Base-by-base conservation (phyloP, 1,140 invertebrate genomes). In the Lepidotrigona ventralis region DNA sequence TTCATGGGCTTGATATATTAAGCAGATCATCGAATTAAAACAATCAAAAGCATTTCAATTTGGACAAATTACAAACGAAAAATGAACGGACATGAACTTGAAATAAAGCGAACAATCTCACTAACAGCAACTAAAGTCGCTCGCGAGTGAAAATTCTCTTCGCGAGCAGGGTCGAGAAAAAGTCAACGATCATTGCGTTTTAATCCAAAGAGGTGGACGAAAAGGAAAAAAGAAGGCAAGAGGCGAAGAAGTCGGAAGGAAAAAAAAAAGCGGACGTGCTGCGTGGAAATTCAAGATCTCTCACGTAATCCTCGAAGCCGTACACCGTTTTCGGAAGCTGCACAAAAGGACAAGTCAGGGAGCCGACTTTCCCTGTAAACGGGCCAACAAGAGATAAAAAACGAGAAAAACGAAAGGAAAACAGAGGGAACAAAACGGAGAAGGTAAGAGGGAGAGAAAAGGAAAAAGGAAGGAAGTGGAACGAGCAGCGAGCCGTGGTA, bases 401-500 rank as follows among this genome's bases (percentile, higher is more conserved):
- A 56, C 19, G 39, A 29, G 39, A 21, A 54, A 79, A 12, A 56
- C 6, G 26, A 21, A 29, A 21, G 26, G 1, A 19, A 79, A 11
- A 51, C 15, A 33, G n/a, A 33, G 54, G 39, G 74, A 68, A 58
- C 63, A 29, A 75, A 56, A 81, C 21, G 63, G 54, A 4, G 39
- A 29, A 11, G 46, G 26, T 2, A 29, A 29, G 12, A 26, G 56
- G 12, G n/a, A 1, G 21, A 12, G 58, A 21, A 23, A 51, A 15
- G 39, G 33, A 39, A 58, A 71, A 29, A 60, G 53, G 26, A 68
- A 68, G 56, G 56, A 51, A 53, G 46, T 23, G 68, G 72, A 74
- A 64, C 66, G 64, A 58, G 78, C 83, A 85, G 53, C 68, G 83
- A 82, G 72, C 79, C 79, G 79, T 82, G 73, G 79, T 85, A 82